Evolutionary conservation across 1,140 invertebrate species (phyloP).

Genomic region (Antheraea pernyi): DNA sequence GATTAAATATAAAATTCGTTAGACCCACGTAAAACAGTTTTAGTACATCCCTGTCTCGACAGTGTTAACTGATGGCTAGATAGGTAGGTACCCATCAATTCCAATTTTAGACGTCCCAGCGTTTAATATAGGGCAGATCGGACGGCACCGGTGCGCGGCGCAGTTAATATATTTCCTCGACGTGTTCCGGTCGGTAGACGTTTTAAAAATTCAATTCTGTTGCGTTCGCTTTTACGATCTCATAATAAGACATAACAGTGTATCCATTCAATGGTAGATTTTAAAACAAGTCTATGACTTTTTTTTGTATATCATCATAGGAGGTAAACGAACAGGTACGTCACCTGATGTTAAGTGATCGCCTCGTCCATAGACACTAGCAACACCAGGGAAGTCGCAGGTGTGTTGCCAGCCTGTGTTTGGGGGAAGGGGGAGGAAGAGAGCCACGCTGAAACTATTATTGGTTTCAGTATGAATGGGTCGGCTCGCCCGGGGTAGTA

Average conservation of each 20-base stretch:
- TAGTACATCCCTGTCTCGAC: background rate
- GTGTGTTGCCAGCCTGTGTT: no score
- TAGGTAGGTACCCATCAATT: background rate
- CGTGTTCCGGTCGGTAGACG: background rate
- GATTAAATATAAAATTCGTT: background rate
- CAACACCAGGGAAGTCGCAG: no score
- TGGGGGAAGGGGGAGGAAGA: no score
- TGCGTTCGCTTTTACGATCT: background rate
- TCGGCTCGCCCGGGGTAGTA: no score
- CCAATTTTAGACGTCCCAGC: constrained; percentile 3
- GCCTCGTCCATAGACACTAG: no score
- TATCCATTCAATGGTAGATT: no score
- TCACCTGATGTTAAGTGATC: no score
- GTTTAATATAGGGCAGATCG: constrained; percentile 2
- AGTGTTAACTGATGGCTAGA: background rate
- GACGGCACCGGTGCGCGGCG: background rate
- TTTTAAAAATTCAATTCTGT: background rate
- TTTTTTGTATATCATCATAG: no score
- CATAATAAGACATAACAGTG: background rate
- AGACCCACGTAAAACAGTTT: background rate
- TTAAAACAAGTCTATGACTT: no score
- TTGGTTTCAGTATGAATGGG: no score
- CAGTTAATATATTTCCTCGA: background rate
- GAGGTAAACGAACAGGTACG: no score
- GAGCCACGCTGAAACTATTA: no score